Evolutionary conservation across 2,113 vertebrate genomes (phyloP).

Genomic region (Solea solea): DNA sequence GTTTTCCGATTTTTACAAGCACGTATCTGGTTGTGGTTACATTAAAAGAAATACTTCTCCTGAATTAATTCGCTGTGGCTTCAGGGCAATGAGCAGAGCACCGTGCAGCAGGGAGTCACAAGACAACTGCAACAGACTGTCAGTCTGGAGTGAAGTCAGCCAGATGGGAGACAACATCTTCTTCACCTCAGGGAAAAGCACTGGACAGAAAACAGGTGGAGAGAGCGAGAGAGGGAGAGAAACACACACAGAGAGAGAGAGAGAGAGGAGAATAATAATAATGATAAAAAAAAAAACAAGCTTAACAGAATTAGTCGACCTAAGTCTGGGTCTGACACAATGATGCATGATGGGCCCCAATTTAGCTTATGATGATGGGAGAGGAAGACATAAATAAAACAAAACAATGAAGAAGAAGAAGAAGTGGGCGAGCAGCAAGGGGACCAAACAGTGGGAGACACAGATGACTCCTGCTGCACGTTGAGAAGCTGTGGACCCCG

Average conservation of each 20-base stretch:
- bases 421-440: slow-evolving; percentile 24
- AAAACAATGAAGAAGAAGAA: slow-evolving; percentile 25
- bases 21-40: slow-evolving; percentile 13
- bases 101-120: slow-evolving; percentile 52
- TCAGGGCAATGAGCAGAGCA: slow-evolving; percentile 46
- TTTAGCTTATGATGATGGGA: slow-evolving; percentile 29
- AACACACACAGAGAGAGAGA: slow-evolving; percentile 13
- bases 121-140: slow-evolving; percentile 60
- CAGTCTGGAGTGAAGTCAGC: slow-evolving; percentile 74
- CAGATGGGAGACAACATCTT: slow-evolving; percentile 78
- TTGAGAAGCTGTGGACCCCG: slow-evolving; percentile 27
- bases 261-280: slow-evolving; percentile 3
- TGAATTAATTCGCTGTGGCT: slow-evolving; percentile 31
- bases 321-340: slow-evolving; percentile 24
- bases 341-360: slow-evolving; percentile 10
- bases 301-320: slow-evolving; percentile 36
- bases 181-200: slow-evolving; percentile 70
- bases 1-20: not conserved
- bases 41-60: too few species aligned
- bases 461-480: slow-evolving; percentile 32
- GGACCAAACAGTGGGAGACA: slow-evolving; percentile 34
- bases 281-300: not conserved
- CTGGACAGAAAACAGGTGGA: slow-evolving; percentile 60
- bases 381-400: slow-evolving; percentile 65
- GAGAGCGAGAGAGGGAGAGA: slow-evolving; percentile 24